These are phyloP conservation scores for Tokudaia muenninki DNA, from an alignment of 2,797 vertebrate genomes.

Conservation along the genomic window DNA sequence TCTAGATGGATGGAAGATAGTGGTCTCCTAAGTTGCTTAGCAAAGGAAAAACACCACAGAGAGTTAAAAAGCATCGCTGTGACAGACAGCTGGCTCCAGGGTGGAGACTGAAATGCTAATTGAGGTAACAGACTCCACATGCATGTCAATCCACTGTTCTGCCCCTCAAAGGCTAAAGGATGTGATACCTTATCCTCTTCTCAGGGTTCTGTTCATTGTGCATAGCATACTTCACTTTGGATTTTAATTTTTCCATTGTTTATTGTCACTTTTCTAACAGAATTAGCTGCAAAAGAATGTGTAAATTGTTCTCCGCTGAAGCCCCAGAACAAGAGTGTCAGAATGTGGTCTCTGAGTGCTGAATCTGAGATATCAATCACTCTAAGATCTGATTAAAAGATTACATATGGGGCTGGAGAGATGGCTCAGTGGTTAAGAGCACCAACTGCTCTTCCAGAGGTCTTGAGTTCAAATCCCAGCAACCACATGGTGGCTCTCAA, in stretches of 20 bases:
- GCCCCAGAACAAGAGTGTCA: background rate
- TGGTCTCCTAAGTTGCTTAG: background rate
- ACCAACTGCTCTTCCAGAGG: no score
- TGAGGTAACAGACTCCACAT: background rate
- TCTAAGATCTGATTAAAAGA: background rate
- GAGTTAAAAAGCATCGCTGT: background rate
- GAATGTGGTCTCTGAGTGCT: background rate
- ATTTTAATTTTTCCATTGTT: background rate
- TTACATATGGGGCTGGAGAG: background rate
- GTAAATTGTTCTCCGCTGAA: background rate
- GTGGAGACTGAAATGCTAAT: background rate
- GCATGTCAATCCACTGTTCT: background rate
- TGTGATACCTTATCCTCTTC: accelerated
- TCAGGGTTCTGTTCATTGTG: background rate
- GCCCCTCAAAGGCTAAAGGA: background rate
- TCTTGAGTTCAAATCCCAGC: no score
- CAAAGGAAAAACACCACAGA: background rate
- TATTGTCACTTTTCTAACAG: background rate
- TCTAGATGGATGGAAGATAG: background rate
- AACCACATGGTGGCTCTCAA: no score
- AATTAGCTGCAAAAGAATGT: background rate
- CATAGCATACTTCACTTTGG: background rate
- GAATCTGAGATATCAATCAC: background rate
- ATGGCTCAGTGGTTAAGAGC: no score
- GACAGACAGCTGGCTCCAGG: background rate